Base-by-base conservation (phyloP, 2,113 vertebrate species). In the Percopsis transmontana region DNA sequence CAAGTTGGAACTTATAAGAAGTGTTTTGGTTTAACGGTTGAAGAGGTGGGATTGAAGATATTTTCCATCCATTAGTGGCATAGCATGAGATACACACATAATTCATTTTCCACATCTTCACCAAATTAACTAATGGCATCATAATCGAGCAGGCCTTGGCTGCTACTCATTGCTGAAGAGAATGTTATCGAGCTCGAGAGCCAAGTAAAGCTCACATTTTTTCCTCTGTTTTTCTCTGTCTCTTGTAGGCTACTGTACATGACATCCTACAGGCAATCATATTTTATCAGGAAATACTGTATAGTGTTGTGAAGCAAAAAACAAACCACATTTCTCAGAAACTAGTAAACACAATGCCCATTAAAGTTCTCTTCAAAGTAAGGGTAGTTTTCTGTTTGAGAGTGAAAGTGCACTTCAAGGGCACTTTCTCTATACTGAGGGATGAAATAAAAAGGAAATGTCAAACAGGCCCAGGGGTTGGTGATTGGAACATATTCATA, bases 21-120 rank as follows among this genome's bases (percentile, higher is more conserved):
- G 77, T 74, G 76, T 70, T 82, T 74, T 64, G 81, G 70, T 84
- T 70, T 70, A 76, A 84, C 76, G 82, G 82, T 78, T 80, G 74
- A 14, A 9, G 57, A 38, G 76, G 78, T 72, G 80, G 76, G 81
- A 74, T 70, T 48, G 79, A 74, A 88, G 79, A 78, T 79, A 87
- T 85, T 86, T 91, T 90, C 88, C 85, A 76, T 88, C 88, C 84
- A 89, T 89, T 89, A 90, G 85, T 81, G 77, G 86, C 58, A 19
- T 59, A 76, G 80, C 82, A 85, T 79, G 83, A 90, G 80, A 89
- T 78, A 83, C 70, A 67, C 81, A 79, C 75, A 84, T 85, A 84
- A 85, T 78, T 86, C 77, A 75, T 74, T 86, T 81, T 85, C 84
- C 88, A 89, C 85, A 88, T 87, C 69, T 87, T 87, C 88, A 81